Percentiles rank a stretch among this genome's conserved stretches.
Evolutionary conservation across 2,888 invertebrate species (phyloP).

Genomic region (Lamellibrachia columna): DNA sequence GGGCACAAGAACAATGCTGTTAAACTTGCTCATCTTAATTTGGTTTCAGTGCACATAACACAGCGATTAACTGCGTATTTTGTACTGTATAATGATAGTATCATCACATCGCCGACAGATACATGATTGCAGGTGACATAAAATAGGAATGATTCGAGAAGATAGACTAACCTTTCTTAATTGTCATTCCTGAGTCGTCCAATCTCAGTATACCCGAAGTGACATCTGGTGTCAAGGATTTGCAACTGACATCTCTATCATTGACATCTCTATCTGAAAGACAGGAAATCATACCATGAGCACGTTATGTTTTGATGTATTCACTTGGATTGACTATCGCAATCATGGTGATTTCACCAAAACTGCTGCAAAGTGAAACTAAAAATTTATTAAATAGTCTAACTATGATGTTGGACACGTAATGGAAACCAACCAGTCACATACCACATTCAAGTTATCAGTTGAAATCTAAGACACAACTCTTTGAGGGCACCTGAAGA

Average conservation of each 20-base stretch:
- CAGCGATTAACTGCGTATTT: not conserved
- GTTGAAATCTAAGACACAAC: not conserved
- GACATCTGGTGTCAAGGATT: not conserved
- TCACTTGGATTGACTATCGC: not conserved
- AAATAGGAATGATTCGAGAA: not conserved
- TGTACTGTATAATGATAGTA: not conserved
- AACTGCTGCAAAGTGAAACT: not conserved
- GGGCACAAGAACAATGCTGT: not conserved
- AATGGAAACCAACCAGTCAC: not conserved
- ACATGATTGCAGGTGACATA: not conserved
- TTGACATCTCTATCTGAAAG: not conserved
- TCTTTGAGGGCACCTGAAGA: not conserved
- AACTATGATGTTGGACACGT: not conserved
- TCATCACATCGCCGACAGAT: not conserved
- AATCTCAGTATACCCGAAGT: not conserved
- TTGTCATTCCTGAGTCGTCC: not conserved
- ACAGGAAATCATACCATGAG: not conserved
- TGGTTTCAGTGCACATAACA: conserved; percentile 10
- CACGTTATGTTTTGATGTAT: not conserved
- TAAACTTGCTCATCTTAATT: not conserved
- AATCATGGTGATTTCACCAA: not conserved
- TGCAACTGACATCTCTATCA: not conserved
- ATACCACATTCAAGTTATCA: not conserved
- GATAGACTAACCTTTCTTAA: conserved; percentile 11
- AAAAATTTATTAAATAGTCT: not conserved